phyloP scores from a whole-genome alignment of 1,140 invertebrate genomes.

The Drosophila arawakana region DNA sequence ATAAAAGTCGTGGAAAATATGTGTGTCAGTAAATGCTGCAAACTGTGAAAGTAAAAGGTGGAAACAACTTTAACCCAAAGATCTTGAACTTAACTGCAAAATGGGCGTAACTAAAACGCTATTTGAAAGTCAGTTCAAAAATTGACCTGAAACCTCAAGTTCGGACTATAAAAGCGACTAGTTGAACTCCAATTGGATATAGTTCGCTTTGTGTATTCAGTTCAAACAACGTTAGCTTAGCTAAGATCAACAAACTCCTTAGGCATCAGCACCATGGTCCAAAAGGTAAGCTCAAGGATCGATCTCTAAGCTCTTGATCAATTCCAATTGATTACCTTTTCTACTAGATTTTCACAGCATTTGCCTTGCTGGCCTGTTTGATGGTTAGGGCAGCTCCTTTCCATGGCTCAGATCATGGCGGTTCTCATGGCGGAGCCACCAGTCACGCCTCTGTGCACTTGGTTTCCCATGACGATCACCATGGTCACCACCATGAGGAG shows the following conservation, averaged over 20 bases:
- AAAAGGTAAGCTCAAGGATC: conserved; percentile 51
- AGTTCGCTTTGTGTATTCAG: conserved; percentile 61
- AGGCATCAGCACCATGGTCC: conserved; percentile 66
- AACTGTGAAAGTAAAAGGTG: conserved; percentile 59
- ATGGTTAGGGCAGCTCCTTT: conserved; percentile 57
- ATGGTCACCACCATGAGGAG: conserved; percentile 47
- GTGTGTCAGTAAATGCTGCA: conserved; percentile 43
- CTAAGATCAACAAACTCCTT: conserved; percentile 59
- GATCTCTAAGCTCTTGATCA: not conserved
- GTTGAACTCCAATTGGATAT: conserved; percentile 38
- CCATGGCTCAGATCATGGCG: conserved; percentile 18
- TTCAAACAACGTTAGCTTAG: conserved; percentile 50
- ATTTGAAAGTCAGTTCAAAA: conserved; percentile 59
- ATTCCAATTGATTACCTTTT: conserved; percentile 1
- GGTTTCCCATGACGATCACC: conserved; percentile 65
- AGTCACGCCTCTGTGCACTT: conserved; percentile 75
- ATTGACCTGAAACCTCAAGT: not conserved
- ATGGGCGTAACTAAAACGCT: conserved; percentile 65
- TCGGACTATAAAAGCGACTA: conserved; percentile 32
- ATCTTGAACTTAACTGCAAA: conserved; percentile 59
- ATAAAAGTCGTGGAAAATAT: conserved; percentile 32
- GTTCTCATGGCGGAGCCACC: conserved; percentile 54
- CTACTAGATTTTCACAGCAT: conserved; percentile 51
- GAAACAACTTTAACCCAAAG: conserved; percentile 12
- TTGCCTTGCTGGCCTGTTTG: conserved; percentile 53